A percentile compares a stretch with the other conserved stretches of the same genome.
Evolutionary conservation across 2,113 vertebrate genomes (phyloP).

Genomic region (Leptocoma aspasia): DNA sequence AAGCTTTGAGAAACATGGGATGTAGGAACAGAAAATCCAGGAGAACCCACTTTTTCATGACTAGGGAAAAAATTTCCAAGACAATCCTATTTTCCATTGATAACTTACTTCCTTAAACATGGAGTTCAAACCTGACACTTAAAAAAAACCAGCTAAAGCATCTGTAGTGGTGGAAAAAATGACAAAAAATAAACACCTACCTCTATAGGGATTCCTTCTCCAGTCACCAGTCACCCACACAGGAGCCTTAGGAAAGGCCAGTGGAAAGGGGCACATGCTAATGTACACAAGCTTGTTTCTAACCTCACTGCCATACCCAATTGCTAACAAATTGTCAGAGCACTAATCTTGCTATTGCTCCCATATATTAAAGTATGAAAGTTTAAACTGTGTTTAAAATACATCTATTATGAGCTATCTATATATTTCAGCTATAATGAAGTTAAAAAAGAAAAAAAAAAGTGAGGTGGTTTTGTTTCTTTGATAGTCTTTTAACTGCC

Average conservation of each 20-base stretch:
- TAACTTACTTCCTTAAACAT: slow-evolving; percentile 49
- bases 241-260: not conserved
- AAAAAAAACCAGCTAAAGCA: not conserved
- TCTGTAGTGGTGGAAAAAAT: not conserved
- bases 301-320: not conserved
- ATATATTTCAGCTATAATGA: not conserved
- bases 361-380: not conserved
- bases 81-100: slow-evolving; percentile 36
- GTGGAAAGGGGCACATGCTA: rapidly evolving
- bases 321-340: not conserved
- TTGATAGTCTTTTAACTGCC: not conserved
- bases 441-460: not conserved
- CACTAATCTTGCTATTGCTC: not conserved
- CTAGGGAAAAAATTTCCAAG: not conserved
- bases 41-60: not conserved
- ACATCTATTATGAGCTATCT: not conserved
- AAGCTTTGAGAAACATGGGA: not conserved
- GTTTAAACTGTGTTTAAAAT: not conserved
- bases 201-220: not conserved
- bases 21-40: not conserved
- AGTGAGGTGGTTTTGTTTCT: not conserved
- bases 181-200: not conserved
- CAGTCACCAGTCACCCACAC: not conserved
- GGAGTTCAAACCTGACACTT: not conserved
- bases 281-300: not conserved